Evolutionary conservation across 2,888 invertebrate species (phyloP), one percentile per base, ranked within the genome.

Genomic region (Drosophila yooni): DNA sequence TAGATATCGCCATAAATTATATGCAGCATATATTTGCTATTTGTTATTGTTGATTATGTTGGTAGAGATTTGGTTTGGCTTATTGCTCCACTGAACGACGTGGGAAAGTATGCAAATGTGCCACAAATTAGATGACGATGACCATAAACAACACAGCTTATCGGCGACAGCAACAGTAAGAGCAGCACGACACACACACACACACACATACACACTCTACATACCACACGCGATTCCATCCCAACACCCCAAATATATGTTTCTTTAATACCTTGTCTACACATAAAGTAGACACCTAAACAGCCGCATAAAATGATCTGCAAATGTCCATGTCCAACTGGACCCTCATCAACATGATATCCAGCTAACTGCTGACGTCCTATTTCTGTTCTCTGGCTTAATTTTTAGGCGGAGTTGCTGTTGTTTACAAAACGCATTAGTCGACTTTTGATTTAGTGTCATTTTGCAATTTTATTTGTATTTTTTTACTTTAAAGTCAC

Each of bases 91-190:
- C 38, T 58, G 67, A 76, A 68, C 74, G 62, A 53, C 68, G 88
- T 90, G 87, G 88, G 87, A 88, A 87, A 89, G 83, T 83, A 87
- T 87, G 82, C 87, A 87, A 87, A 87, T 90, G 90, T 76, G 74
- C 63, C 76, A 74, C 77, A 84, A 81, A 90, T 87, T 86, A 83
- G 73, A 84, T 84, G 89, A 63, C 79, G 81, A 76, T 69, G 79
- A 52, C 74, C 65, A 88, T 79, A 79, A 79, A 86, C 84, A 68
- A 71, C 63, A 61, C 56, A 63, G 78, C 68, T 85, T 88, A 81
- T 84, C 89, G 63, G 54, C 31, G 61, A 67, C 65, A 58, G 38
- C 48, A 64, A 52, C 62, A 56, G 25, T 50, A 48, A 53, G 2
- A 31, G 15, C 38, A 36, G 18, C 43, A 40, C 11, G 21, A 43